A percentile compares a stretch with the other conserved stretches of the same genome.
These are phyloP conservation scores for Palaemon carinicauda DNA, from an alignment of 1,140 invertebrate species.

Conservation along the genomic window DNA sequence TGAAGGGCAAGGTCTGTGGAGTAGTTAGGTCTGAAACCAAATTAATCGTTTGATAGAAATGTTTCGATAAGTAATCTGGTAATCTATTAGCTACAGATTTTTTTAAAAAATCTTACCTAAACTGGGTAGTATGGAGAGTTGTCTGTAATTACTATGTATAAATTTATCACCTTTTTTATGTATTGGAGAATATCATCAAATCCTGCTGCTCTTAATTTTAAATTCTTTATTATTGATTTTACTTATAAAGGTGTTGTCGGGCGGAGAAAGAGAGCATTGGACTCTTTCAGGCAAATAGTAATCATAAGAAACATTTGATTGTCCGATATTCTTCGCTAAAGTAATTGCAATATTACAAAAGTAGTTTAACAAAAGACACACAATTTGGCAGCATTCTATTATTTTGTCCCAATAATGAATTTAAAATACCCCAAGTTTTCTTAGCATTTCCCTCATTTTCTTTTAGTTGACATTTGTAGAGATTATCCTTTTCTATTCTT, in stretches of 20 bases:
- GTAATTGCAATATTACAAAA: too few relatives aligned
- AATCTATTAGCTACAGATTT: background rate
- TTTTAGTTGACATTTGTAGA: too few relatives aligned
- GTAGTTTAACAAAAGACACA: too few relatives aligned
- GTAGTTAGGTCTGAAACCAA: too few relatives aligned
- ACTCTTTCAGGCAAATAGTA: too few relatives aligned
- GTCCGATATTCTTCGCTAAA: too few relatives aligned
- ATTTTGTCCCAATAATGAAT: background rate
- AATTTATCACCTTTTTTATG: conserved; percentile 14
- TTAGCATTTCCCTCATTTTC: background rate
- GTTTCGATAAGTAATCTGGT: background rate
- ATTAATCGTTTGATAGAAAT: too few relatives aligned
- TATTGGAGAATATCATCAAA: background rate
- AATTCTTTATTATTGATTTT: background rate
- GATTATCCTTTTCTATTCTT: background rate
- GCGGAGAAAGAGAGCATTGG: background rate
- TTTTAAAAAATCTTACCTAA: background rate
- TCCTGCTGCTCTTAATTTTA: background rate
- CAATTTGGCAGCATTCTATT: background rate
- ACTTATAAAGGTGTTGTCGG: background rate
- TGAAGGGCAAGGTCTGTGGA: too few relatives aligned
- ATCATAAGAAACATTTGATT: too few relatives aligned
- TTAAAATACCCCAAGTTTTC: background rate
- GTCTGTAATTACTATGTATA: background rate
- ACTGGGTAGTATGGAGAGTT: background rate